Evolutionary conservation across 1,140 invertebrate genomes (phyloP).

Genomic region (Physella acuta): DNA sequence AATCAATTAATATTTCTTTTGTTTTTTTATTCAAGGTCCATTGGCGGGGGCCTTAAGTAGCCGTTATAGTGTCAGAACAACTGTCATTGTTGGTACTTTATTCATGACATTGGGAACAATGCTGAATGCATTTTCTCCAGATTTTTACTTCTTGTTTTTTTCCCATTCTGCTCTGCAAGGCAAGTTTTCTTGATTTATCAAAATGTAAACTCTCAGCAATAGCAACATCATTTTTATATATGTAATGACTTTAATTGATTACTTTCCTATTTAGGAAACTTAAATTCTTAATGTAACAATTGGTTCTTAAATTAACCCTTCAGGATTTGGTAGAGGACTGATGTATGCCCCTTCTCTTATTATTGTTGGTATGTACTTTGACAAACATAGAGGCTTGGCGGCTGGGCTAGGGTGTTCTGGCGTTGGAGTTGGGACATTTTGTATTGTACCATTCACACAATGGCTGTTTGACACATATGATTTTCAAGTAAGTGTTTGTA

Average conservation of each 20-base stretch:
- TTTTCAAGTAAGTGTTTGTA: constrained; percentile 21
- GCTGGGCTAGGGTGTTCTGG: constrained; percentile 55
- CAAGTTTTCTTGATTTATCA: too few relatives aligned
- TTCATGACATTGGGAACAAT: constrained; percentile 75
- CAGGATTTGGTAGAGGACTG: constrained; percentile 54
- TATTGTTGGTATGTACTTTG: constrained; percentile 53
- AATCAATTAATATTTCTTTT: too few relatives aligned
- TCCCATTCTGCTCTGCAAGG: constrained; percentile 83
- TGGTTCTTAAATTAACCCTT: too few relatives aligned
- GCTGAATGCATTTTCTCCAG: constrained; percentile 75
- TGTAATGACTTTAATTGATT: too few relatives aligned
- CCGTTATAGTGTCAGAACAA: constrained; percentile 82
- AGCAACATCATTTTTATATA: too few relatives aligned
- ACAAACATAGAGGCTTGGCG: constrained; percentile 45
- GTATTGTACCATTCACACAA: constrained; percentile 52
- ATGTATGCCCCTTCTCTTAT: constrained; percentile 50
- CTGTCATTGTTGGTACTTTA: constrained; percentile 80
- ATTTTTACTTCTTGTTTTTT: constrained; percentile 76
- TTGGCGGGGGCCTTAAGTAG: constrained; percentile 83
- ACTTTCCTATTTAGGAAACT: too few relatives aligned
- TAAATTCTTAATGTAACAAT: too few relatives aligned
- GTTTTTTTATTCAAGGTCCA: constrained; percentile 69
- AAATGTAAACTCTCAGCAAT: too few relatives aligned
- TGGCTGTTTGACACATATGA: constrained; percentile 39
- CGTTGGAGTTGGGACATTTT: constrained; percentile 53